phyloP scores from a whole-genome alignment of 2,113 vertebrate genomes.

The Serinus canaria region DNA sequence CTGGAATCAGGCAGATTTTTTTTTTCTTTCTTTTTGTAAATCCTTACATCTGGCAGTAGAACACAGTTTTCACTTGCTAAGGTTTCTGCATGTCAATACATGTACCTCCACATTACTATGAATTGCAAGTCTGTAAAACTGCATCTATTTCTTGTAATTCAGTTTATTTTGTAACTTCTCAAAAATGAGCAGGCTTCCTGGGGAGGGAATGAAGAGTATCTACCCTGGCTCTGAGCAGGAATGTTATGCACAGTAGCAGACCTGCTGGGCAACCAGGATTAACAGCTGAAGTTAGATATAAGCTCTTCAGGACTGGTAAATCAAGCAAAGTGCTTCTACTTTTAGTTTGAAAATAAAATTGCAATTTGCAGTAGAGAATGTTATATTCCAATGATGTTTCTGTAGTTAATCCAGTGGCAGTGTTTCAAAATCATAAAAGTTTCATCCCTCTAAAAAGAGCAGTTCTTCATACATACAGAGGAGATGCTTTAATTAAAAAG shows the following conservation, averaged over 20 bases:
- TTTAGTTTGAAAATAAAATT: slow-evolving; percentile 3
- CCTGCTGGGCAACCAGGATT: background rate
- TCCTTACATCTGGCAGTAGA: slow-evolving; percentile 6
- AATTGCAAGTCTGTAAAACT: background rate
- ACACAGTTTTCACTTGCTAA: background rate
- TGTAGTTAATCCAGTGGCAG: background rate
- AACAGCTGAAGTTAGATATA: background rate
- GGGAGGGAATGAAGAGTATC: background rate
- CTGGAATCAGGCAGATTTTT: background rate
- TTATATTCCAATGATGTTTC: background rate
- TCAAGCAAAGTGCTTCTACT: background rate
- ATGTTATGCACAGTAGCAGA: background rate
- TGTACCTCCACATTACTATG: background rate
- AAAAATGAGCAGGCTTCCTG: background rate
- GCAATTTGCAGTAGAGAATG: background rate
- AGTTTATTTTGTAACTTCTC: background rate
- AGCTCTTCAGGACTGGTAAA: background rate
- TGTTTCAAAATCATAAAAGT: background rate
- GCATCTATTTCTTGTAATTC: background rate
- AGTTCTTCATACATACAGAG: background rate
- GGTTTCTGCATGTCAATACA: background rate
- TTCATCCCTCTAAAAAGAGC: background rate
- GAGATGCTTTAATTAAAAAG: slow-evolving; percentile 9
- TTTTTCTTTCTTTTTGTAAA: background rate
- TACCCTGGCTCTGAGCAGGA: background rate